Evolutionary conservation across 2,113 vertebrate genomes (phyloP), one percentile per base, ranked within the genome.

Genomic region (Pluvianellus socialis): DNA sequence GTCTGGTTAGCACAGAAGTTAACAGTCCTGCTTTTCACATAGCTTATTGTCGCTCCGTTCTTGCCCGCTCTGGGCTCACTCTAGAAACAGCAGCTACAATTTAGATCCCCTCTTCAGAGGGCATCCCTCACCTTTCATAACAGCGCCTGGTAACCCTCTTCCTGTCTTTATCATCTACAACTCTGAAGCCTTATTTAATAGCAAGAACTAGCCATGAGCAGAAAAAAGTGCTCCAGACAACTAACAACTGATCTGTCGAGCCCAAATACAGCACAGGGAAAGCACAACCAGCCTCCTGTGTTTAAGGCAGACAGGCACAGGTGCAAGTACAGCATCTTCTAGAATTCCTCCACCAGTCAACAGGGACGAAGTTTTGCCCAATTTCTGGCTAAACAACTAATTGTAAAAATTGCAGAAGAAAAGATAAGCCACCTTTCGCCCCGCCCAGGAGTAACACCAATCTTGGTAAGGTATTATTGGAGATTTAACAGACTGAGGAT

Each of bases 331-430:
- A 72, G 61, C 61, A 68, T 14, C 71, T 75, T 35, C 35, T 12
- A 14, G 47, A 72, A 86, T 1, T 55, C 59, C 55, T 68, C 61
- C 0, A 0, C 26, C 15, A 55, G 35, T 23, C 44, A 81, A n/a
- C 22, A 33, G 14, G 28, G 33, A 80, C 22, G 66, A 79, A 16
- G 3, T 17, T 73, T 30, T 49, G 13, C 27, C 38, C 30, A 33
- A 33, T 26, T 86, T 74, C 68, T 63, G n/a, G 38, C 14, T 42
- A 22, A 85, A 86, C 9, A 42, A 42, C 22, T 33, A 42, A 17
- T 20, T 88, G 66, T 13, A 66, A 52, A 70, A 90, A 38, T 9
- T 42, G 47, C 21, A 82, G 22, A 79, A 84, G 21, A 76, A 49
- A 67, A 45, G 18, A 73, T 2, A 86, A 35, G 28, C 26, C 33